Evolutionary conservation across 2,113 vertebrate genomes (phyloP).

Genomic region (Addax nasomaculatus): DNA sequence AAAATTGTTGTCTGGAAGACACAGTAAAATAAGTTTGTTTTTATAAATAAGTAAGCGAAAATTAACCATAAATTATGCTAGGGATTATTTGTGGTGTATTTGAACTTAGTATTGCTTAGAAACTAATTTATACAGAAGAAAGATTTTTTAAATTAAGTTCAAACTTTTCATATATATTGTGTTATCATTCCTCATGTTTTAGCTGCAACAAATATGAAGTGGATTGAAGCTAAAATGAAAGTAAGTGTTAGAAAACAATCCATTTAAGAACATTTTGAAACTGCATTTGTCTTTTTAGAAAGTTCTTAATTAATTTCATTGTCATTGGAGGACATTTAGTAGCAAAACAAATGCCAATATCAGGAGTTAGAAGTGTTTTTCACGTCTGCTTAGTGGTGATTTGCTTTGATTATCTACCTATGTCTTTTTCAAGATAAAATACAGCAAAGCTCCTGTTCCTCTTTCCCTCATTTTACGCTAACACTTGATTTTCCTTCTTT

Average conservation of each 20-base stretch:
- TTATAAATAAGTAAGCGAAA: not conserved
- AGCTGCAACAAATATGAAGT: slow-evolving; percentile 99
- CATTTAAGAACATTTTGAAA: slow-evolving; percentile 41
- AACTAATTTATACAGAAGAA: slow-evolving; percentile 41
- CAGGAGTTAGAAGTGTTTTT: not conserved
- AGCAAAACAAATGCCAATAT: not conserved
- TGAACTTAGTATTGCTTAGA: slow-evolving; percentile 34
- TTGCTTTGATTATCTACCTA: not conserved
- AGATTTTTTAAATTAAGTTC: slow-evolving; percentile 13
- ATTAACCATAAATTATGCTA: not conserved
- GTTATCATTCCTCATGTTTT: slow-evolving; percentile 70
- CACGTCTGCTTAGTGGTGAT: not conserved
- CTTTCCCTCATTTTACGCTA: not conserved
- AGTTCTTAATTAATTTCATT: slow-evolving; percentile 13
- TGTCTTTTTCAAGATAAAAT: not conserved
- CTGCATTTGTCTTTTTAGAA: slow-evolving; percentile 19
- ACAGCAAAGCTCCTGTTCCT: not conserved
- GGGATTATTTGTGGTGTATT: not conserved
- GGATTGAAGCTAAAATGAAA: slow-evolving; percentile 99
- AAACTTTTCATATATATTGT: slow-evolving; percentile 50
- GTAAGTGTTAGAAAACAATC: slow-evolving; percentile 81
- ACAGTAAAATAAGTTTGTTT: not conserved
- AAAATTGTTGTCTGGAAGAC: slow-evolving; percentile 4
- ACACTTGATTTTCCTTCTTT: not conserved
- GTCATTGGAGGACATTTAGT: not conserved